Conservation (phyloP, 1,140 invertebrate genomes). For the Neuroterus valhalla region DNA sequence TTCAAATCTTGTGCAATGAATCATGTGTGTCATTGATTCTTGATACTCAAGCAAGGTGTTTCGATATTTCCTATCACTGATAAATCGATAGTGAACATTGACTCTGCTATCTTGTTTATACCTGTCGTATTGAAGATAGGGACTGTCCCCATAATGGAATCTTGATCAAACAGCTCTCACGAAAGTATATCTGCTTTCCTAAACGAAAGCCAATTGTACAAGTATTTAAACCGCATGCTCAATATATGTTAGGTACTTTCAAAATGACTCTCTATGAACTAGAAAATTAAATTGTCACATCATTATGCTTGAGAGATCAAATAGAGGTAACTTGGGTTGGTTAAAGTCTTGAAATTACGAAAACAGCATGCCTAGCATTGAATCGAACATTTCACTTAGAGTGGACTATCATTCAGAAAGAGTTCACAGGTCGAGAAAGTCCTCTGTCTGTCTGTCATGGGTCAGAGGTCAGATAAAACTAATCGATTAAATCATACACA, state of each 20-base stretch:
- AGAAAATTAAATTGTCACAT: too few species aligned
- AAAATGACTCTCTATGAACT: not conserved
- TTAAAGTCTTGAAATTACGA: not conserved
- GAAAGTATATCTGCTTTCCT: not conserved
- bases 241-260: not conserved
- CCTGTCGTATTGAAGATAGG: not conserved
- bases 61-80: not conserved
- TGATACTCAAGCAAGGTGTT: not conserved
- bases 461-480: constrained; percentile 1
- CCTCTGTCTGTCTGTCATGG: not conserved
- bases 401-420: constrained; percentile 1
- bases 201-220: not conserved
- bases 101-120: not conserved
- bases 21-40: too few species aligned
- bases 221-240: not conserved
- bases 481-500: constrained; percentile 1
- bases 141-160: constrained; percentile 5
- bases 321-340: too few species aligned
- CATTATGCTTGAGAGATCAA: too few species aligned
- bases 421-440: constrained; percentile 21
- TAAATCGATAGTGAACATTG: not conserved
- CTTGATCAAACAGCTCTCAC: constrained; percentile 9
- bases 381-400: constrained; percentile 6
- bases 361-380: not conserved
- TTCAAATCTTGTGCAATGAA: too few species aligned